Evolutionary conservation across 2,797 vertebrate species (phyloP).

Genomic region (Malurus splendens): DNA sequence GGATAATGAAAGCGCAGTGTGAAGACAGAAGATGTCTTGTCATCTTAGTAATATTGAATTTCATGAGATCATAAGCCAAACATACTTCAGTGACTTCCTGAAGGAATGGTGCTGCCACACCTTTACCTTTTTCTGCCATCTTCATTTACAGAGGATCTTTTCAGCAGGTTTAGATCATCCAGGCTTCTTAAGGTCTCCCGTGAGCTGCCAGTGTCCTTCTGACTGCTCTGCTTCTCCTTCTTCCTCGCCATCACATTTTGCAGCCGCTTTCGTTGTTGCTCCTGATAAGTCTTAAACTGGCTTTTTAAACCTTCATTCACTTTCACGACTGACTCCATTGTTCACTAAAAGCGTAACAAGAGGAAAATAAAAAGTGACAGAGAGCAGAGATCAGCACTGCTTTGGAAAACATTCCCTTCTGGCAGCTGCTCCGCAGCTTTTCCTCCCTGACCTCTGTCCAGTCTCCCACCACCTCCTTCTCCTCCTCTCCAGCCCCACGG

Average conservation of each 20-base stretch:
- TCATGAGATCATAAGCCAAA: not conserved
- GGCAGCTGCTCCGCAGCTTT: not conserved
- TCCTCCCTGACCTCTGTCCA: not conserved
- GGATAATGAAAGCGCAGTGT: not conserved
- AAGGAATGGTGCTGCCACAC: not conserved
- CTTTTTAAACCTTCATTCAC: slow-evolving; percentile 71
- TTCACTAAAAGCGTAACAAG: slow-evolving; percentile 2
- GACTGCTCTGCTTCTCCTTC: slow-evolving; percentile 61
- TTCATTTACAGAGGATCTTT: slow-evolving; percentile 6
- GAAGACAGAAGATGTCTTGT: not conserved
- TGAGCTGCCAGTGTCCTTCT: not conserved
- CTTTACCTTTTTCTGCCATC: slow-evolving; percentile 68
- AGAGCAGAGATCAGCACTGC: not conserved
- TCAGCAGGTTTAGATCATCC: slow-evolving; percentile 64
- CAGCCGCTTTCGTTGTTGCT: slow-evolving; percentile 79
- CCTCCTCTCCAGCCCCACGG: not conserved
- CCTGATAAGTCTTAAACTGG: slow-evolving; percentile 84
- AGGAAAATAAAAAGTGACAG: not conserved
- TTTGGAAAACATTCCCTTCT: not conserved
- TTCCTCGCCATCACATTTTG: slow-evolving; percentile 71
- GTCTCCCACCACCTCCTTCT: not conserved
- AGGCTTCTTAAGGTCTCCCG: not conserved
- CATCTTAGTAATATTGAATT: not conserved
- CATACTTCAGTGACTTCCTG: not conserved
- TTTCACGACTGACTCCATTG: slow-evolving; percentile 72